Percentiles rank a stretch among this genome's conserved stretches.
Evolutionary conservation across 2,797 vertebrate species (phyloP).

Genomic region (Amniataba percoides): DNA sequence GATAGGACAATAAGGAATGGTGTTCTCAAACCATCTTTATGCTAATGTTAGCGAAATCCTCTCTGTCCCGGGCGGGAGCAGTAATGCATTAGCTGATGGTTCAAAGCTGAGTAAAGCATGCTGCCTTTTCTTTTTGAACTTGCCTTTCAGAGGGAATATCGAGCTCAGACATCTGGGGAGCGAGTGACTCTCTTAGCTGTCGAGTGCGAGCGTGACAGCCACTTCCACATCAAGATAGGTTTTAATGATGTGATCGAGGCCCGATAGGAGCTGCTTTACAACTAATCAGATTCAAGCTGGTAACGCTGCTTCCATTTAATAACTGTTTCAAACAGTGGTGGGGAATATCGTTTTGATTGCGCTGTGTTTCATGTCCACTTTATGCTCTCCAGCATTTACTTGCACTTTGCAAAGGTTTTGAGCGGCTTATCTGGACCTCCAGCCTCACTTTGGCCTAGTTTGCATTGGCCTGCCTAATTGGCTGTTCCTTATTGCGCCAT

Average conservation of each 20-base stretch:
- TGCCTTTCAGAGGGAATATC: constrained; percentile 74
- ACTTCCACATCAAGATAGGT: constrained; percentile 56
- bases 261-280: constrained; percentile 50
- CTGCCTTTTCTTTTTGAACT: constrained; percentile 77
- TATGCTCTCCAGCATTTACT: constrained; percentile 32
- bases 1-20: constrained; percentile 41
- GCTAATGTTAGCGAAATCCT: constrained; percentile 55
- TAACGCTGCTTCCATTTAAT: constrained; percentile 14
- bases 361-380: constrained; percentile 23
- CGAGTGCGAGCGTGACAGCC: constrained; percentile 50
- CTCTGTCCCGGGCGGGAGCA: constrained; percentile 32
- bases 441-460: constrained; percentile 59
- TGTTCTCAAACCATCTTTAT: constrained; percentile 51
- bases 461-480: constrained; percentile 67
- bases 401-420: constrained; percentile 39
- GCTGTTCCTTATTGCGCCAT: constrained; percentile 69
- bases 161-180: constrained; percentile 67
- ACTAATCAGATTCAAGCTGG: constrained; percentile 35
- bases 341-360: constrained; percentile 23
- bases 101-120: constrained; percentile 69
- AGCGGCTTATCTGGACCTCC: constrained; percentile 44
- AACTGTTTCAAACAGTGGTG: constrained; percentile 30
- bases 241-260: constrained; percentile 72
- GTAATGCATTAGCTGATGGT: constrained; percentile 52
- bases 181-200: constrained; percentile 55